phyloP scores from a whole-genome alignment of 2,113 vertebrate genomes.

The Charina bottae region DNA sequence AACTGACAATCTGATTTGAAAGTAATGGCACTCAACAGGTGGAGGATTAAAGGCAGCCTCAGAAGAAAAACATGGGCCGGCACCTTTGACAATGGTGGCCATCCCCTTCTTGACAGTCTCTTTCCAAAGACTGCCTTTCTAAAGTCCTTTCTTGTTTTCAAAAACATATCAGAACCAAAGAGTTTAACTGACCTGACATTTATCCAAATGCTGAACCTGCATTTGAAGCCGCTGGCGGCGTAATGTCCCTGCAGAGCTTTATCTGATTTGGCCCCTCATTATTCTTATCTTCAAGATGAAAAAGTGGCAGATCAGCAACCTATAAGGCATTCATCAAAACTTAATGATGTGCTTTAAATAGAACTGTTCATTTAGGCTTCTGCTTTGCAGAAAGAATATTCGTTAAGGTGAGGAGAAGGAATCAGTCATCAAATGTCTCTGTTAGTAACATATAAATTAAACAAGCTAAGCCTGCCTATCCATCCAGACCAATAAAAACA shows the following conservation, averaged over 20 bases:
- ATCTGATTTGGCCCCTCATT: constrained; percentile 68
- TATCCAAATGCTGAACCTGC: constrained; percentile 71
- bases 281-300: constrained; percentile 33
- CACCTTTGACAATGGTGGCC: constrained; percentile 70
- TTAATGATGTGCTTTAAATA: constrained; percentile 35
- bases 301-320: constrained; percentile 38
- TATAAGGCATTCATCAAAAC: constrained; percentile 54
- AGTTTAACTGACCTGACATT: constrained; percentile 81
- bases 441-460: neutral
- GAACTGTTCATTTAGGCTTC: neutral
- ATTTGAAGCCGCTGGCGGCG: constrained; percentile 78
- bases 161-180: constrained; percentile 76
- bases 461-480: neutral
- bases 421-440: neutral
- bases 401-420: neutral
- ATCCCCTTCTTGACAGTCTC: constrained; percentile 66
- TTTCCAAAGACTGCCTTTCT: constrained; percentile 73
- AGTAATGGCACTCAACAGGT: constrained; percentile 72
- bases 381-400: neutral
- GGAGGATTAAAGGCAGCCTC: constrained; percentile 69
- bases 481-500: neutral
- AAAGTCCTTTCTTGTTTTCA: constrained; percentile 72
- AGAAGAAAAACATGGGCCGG: constrained; percentile 72
- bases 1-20: constrained; percentile 63
- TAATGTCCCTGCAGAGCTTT: constrained; percentile 68